Percentiles rank a stretch among this genome's conserved stretches.
Conservation (phyloP, 2,113 vertebrate genomes). For the Grammomys surdaster region DNA sequence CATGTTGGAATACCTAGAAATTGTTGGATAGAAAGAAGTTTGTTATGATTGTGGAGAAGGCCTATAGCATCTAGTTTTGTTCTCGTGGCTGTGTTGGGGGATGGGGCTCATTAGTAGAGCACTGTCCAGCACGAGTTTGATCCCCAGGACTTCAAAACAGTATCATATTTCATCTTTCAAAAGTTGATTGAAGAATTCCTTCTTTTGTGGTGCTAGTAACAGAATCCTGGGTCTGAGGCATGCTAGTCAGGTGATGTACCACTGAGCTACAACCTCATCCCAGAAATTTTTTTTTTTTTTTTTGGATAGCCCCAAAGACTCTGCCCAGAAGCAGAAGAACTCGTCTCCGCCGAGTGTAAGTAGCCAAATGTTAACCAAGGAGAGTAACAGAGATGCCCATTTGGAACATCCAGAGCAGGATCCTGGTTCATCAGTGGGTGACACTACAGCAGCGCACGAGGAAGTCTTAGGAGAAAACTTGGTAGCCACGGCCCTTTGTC, state of each 20-base stretch:
- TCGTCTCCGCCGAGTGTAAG: constrained; percentile 72
- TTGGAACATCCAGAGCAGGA: constrained; percentile 75
- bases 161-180: background rate
- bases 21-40: background rate
- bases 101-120: background rate
- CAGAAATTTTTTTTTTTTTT: constrained; percentile 71
- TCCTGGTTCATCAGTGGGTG: constrained; percentile 64
- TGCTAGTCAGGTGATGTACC: background rate
- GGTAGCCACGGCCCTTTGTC: constrained; percentile 65
- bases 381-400: constrained; percentile 76
- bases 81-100: background rate
- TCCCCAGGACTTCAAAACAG: background rate
- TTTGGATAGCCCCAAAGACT: constrained; percentile 77
- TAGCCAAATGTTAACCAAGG: constrained; percentile 67
- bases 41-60: background rate
- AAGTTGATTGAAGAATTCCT: background rate
- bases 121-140: background rate
- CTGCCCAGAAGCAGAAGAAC: constrained; percentile 76
- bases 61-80: background rate
- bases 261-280: background rate
- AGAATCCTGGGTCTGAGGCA: background rate
- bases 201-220: background rate
- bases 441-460: constrained; percentile 62
- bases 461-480: constrained; percentile 71
- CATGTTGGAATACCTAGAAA: background rate